phyloP scores from a whole-genome alignment of 2,797 vertebrate genomes.

The Chromobotia macracanthus region DNA sequence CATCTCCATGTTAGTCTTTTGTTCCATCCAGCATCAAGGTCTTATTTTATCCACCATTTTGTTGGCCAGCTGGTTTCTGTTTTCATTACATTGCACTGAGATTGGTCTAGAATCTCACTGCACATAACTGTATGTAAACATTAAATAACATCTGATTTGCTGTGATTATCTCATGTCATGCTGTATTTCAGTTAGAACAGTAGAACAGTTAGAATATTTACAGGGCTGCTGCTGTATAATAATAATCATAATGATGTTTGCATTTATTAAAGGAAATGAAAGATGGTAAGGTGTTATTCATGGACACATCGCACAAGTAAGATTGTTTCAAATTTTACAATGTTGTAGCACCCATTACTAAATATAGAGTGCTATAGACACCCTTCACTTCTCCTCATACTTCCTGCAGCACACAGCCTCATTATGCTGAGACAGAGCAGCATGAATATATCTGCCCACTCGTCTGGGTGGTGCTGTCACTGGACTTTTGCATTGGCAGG shows the following conservation, averaged over 20 bases:
- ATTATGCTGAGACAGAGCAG: not conserved
- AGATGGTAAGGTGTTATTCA: too few species aligned
- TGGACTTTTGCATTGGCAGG: not conserved
- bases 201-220: too few species aligned
- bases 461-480: not conserved
- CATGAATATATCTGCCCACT: constrained; percentile 2
- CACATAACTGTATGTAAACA: too few species aligned
- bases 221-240: not conserved
- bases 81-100: too few species aligned
- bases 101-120: too few species aligned
- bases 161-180: too few species aligned
- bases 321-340: not conserved
- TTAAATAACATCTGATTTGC: too few species aligned
- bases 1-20: not conserved
- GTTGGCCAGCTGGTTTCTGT: too few species aligned
- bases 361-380: constrained; percentile 15
- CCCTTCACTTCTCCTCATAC: not conserved
- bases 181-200: too few species aligned
- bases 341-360: not conserved
- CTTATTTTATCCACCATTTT: not conserved
- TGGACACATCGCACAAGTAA: too few species aligned
- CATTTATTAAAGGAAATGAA: too few species aligned
- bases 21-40: not conserved
- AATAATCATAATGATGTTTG: too few species aligned
- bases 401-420: constrained; percentile 8